Conservation (phyloP, 2,797 vertebrate species). For the Rhynchonycteris naso region DNA sequence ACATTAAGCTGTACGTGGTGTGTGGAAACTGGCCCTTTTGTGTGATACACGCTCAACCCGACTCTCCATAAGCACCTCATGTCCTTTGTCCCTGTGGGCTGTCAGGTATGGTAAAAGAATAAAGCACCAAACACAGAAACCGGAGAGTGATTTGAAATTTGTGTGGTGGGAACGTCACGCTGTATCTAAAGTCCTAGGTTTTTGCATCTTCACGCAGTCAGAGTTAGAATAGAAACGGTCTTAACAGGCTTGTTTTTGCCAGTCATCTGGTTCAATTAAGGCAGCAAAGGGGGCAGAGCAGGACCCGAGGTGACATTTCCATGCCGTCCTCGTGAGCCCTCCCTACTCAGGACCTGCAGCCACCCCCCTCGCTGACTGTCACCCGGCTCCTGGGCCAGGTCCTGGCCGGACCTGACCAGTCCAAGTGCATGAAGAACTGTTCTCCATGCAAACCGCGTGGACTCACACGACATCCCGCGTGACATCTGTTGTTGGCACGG, state of each 20-base stretch:
- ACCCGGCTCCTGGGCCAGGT: neutral
- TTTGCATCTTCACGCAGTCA: neutral
- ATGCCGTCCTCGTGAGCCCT: neutral
- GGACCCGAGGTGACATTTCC: neutral
- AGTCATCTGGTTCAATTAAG: neutral
- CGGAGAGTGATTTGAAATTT: too few relatives aligned
- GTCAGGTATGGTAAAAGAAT: neutral
- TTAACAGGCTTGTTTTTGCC: neutral
- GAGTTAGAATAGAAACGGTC: neutral
- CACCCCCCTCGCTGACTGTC: neutral
- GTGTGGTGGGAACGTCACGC: neutral
- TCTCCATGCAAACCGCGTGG: fast-evolving
- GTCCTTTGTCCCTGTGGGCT: neutral
- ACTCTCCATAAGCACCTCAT: neutral
- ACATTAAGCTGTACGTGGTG: fast-evolving
- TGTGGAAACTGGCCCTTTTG: neutral
- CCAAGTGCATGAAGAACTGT: fast-evolving
- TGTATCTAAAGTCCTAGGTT: neutral
- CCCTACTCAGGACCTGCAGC: neutral
- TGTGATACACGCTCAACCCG: neutral
- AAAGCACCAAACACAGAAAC: neutral
- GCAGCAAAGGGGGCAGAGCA: neutral
- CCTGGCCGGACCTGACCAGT: neutral
- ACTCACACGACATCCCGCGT: fast-evolving
- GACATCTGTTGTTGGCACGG: neutral